Percentiles rank a stretch among this genome's conserved stretches.
phyloP scores from a whole-genome alignment of 2,888 invertebrate species.

The Dolomedes plantarius region DNA sequence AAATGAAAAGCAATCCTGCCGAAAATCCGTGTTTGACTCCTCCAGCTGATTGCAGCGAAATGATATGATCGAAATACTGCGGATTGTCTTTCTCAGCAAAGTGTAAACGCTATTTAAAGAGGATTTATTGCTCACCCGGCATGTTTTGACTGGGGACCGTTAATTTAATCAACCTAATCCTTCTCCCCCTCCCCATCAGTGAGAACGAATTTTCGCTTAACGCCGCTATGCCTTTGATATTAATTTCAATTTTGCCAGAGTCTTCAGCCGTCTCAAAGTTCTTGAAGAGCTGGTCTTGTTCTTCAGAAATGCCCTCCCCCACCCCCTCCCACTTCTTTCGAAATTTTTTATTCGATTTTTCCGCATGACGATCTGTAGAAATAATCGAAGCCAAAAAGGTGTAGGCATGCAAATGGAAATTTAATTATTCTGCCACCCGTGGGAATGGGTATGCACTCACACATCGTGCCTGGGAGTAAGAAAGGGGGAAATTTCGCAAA shows the following conservation, averaged over 20 bases:
- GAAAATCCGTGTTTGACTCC: background rate
- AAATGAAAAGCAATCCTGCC: background rate
- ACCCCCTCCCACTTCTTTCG: background rate
- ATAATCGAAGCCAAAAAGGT: slow-evolving; percentile 70
- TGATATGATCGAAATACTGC: background rate
- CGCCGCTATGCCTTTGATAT: slow-evolving; percentile 52
- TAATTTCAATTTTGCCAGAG: slow-evolving; percentile 68
- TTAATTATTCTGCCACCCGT: slow-evolving; percentile 63
- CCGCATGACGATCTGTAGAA: slow-evolving; percentile 56
- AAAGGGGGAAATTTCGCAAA: background rate
- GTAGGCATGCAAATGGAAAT: slow-evolving; percentile 71
- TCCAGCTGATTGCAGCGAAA: slow-evolving; percentile 16
- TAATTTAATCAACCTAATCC: slow-evolving; percentile 59
- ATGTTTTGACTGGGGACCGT: slow-evolving; percentile 55
- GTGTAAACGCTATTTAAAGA: slow-evolving; percentile 61
- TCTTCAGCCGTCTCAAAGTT: background rate
- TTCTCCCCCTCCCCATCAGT: slow-evolving; percentile 8
- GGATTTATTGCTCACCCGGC: slow-evolving; percentile 40
- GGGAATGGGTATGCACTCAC: slow-evolving; percentile 27
- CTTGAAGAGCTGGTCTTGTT: slow-evolving; percentile 2
- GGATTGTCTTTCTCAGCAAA: slow-evolving; percentile 24
- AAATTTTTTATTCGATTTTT: background rate
- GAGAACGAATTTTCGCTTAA: slow-evolving; percentile 55
- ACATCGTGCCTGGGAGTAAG: slow-evolving; percentile 21
- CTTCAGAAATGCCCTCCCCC: background rate